Conservation (phyloP, 2,797 vertebrate genomes). For the Sebastolobus altivelis region DNA sequence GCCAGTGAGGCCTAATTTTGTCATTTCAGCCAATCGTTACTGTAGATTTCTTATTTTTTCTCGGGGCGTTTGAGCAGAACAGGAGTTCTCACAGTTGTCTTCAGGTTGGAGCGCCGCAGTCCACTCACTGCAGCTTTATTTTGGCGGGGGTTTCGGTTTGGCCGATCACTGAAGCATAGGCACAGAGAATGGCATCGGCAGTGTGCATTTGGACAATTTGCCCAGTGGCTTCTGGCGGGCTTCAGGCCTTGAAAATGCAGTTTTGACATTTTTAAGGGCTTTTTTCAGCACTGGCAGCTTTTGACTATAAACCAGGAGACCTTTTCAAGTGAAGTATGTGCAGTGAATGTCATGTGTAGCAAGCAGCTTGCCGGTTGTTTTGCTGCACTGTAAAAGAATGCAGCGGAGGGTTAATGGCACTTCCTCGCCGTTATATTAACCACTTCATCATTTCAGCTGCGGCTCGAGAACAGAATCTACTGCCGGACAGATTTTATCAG, state of each 20-base stretch:
- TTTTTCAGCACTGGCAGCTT: constrained; percentile 35
- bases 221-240: constrained; percentile 24
- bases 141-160: constrained; percentile 40
- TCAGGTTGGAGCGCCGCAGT: constrained; percentile 39
- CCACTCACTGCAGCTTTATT: constrained; percentile 44
- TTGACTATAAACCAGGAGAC: constrained; percentile 37
- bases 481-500: constrained; percentile 12
- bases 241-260: constrained; percentile 25
- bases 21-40: constrained; percentile 19
- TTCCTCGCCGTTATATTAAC: constrained; percentile 31
- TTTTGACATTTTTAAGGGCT: constrained; percentile 50
- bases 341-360: constrained; percentile 20
- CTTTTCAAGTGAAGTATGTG: constrained; percentile 21
- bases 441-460: constrained; percentile 19
- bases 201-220: constrained; percentile 27
- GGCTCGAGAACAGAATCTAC: not conserved
- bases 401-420: not conserved
- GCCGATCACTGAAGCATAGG: constrained; percentile 25
- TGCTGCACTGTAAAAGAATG: constrained; percentile 17
- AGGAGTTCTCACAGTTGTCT: constrained; percentile 25
- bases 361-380: constrained; percentile 21
- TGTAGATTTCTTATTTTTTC: not conserved
- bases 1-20: constrained; percentile 7
- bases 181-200: constrained; percentile 29
- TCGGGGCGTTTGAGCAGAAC: constrained; percentile 19